Evolutionary conservation across 2,888 invertebrate species (phyloP), one percentile per base, ranked within the genome.

Genomic region (Chymomyza procnemis): DNA sequence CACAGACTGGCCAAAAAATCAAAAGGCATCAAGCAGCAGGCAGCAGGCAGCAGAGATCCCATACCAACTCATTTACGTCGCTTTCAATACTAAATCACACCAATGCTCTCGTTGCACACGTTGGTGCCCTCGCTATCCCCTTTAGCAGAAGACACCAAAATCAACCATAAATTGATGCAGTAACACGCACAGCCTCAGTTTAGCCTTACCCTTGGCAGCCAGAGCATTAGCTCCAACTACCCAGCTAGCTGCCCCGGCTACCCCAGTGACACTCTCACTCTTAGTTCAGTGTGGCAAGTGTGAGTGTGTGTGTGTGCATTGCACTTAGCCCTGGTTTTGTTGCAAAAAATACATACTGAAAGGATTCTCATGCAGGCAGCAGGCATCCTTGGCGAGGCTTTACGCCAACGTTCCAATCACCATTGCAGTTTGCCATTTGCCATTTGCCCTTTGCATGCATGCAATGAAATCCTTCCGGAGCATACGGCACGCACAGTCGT

Each of bases 101-200:
- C 50, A n/a, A 19, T 3, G 14, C 16, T 14, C 50, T 14, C 16
- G n/a, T n/a, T n/a, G n/a, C n/a, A n/a, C 16, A 50, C 50, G 18
- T 4, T 6, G 8, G 14, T 6, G 19, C 50, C 50, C 50, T n/a
- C n/a, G n/a, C n/a, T n/a, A n/a, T n/a, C n/a, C n/a, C n/a, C n/a
- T n/a, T n/a, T 18, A 14, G 18, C 16, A 16, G 19, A 50, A 61
- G 52, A 54, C 22, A 57, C 30, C 82, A 76, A 64, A 85, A 82
- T 73, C 85, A 79, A 87, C 87, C 85, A 84, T 85, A 84, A 84
- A 84, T 84, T 87, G 85, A 83, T 79, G 78, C 86, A 80, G 85
- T 82, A 80, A 79, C 81, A 87, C 74, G 83, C 12, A 47, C 64
- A 50, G 55, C 62, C 50, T 48, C 59, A 59, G 26, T 19, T 18